Conservation (phyloP, 2,113 vertebrate species). For the Phylloscopus trochiloides region DNA sequence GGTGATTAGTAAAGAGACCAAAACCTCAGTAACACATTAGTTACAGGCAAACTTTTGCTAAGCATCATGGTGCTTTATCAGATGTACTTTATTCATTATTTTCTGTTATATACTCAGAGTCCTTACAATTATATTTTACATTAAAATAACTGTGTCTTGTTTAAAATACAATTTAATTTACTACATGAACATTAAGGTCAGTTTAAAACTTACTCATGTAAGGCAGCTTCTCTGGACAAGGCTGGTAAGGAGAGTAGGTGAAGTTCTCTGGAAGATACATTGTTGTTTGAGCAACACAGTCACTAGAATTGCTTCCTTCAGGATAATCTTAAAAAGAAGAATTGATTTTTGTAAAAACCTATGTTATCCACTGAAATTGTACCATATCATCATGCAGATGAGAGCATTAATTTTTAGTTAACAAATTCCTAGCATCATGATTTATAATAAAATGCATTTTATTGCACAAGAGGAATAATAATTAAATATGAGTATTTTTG, state of each 20-base stretch:
- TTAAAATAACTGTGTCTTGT: neutral
- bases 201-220: slow-evolving; percentile 90
- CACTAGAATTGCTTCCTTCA: slow-evolving; percentile 92
- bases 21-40: neutral
- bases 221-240: slow-evolving; percentile 94
- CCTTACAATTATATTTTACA: neutral
- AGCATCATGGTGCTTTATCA: neutral
- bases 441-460: neutral
- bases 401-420: neutral
- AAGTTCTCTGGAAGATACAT: slow-evolving; percentile 96
- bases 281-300: slow-evolving; percentile 87
- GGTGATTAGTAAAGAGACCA: neutral
- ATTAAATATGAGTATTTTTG: neutral
- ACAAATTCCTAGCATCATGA: neutral
- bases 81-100: neutral
- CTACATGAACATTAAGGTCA: neutral
- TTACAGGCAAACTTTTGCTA: neutral
- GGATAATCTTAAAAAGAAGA: slow-evolving; percentile 85
- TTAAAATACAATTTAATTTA: neutral
- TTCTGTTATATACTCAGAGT: neutral
- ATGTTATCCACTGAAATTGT: neutral
- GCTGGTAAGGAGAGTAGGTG: slow-evolving; percentile 87
- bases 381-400: neutral
- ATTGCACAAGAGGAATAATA: neutral
- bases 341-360: neutral